Evolutionary conservation across 2,888 invertebrate genomes (phyloP), one percentile per base, ranked within the genome.

Genomic region (Drosophila putrida): DNA sequence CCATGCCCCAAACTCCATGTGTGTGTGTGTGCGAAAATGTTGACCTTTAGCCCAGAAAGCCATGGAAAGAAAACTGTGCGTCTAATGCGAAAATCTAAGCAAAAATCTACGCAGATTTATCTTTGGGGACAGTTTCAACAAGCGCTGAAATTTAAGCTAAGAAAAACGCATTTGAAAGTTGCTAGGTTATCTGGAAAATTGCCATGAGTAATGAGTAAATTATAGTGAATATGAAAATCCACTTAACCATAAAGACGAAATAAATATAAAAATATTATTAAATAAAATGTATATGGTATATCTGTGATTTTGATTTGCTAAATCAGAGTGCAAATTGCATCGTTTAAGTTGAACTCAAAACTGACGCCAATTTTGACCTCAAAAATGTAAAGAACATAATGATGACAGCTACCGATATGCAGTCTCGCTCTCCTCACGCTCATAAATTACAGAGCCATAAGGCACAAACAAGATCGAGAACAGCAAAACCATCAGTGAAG

Each of bases 381-480:
- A 67, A 75, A 46, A 35, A 53, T 28, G 62, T 62, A 55, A 69
- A 70, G 70, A 71, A 58, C 71, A 71, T 84, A 84, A 86, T 88
- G 88, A 88, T 88, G 88, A 89, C 86, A 88, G 89, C 86, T 88
- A 86, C 88, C 84, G 88, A 88, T 88, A 88, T 80, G 55, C 71
- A 75, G 66, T 53, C 50, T 61, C 46, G 59, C 66, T 57, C 54
- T 49, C 54, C 61, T 72, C 69, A 63, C 66, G 65, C 79, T 74
- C 78, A 72, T 79, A 86, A 87, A 80, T 82, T 84, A 76, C 74
- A 69, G 72, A 74, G 80, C 84, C 87, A 86, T 75, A 80, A 86
- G 85, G 85, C 85, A 88, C 85, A 77, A 47, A 76, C 75, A 76
- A 68, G 76, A 76, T 76, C 64, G 75, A 71, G 76, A 76, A 70